phyloP scores from a whole-genome alignment of 1,140 invertebrate genomes.

The Hermetia illucens region DNA sequence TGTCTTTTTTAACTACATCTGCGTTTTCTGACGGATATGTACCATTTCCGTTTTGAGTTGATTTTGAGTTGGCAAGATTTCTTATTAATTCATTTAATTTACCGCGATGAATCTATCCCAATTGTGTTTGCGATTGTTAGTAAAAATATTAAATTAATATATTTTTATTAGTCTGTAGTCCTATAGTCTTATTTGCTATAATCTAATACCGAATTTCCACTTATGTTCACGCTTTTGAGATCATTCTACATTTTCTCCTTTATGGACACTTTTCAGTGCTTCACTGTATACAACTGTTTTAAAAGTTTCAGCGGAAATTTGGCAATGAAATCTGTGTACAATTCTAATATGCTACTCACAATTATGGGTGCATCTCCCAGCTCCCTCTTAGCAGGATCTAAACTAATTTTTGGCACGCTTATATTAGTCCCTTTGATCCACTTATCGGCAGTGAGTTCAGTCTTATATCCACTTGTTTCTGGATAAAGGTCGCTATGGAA shows the following conservation, averaged over 20 bases:
- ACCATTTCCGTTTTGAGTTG: conserved; percentile 12
- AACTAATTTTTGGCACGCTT: conserved; percentile 57
- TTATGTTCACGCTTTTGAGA: too few species aligned
- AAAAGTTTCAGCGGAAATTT: too few species aligned
- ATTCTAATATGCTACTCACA: conserved; percentile 32
- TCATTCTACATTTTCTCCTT: too few species aligned
- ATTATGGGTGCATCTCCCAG: conserved; percentile 41
- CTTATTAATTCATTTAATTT: conserved; percentile 29
- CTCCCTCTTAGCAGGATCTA: conserved; percentile 56
- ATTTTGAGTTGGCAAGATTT: conserved; percentile 30
- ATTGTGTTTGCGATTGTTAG: neutral
- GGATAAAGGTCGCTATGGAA: conserved; percentile 89
- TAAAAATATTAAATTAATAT: neutral
- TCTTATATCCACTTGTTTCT: conserved; percentile 63
- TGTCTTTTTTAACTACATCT: neutral
- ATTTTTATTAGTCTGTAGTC: neutral
- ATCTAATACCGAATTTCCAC: too few species aligned
- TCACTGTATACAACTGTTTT: too few species aligned
- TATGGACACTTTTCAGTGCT: too few species aligned
- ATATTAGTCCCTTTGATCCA: conserved; percentile 64
- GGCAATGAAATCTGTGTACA: neutral
- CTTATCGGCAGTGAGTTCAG: conserved; percentile 56
- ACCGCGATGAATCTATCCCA: conserved; percentile 22
- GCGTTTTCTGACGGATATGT: conserved; percentile 4
- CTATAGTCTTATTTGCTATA: too few species aligned